phyloP scores from a whole-genome alignment of 2,113 vertebrate species.

The Alligator mississippiensis region DNA sequence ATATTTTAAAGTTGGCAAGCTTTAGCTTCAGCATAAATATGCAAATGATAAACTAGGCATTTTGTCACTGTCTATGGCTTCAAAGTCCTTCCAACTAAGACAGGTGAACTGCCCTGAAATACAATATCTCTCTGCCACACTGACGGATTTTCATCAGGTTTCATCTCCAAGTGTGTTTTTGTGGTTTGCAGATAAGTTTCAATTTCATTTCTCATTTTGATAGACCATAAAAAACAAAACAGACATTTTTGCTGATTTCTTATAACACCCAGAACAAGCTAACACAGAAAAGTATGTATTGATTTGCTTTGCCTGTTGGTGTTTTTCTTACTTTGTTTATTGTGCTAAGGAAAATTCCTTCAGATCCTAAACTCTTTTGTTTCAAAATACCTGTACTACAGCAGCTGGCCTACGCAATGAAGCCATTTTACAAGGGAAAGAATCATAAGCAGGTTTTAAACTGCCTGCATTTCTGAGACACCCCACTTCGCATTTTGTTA shows the following conservation, averaged over 20 bases:
- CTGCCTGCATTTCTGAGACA: not conserved
- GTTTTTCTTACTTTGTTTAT: not conserved
- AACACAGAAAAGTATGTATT: not conserved
- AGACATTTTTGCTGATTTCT: not conserved
- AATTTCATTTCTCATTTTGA: conserved; percentile 36
- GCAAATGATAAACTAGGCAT: not conserved
- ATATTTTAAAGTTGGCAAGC: not conserved
- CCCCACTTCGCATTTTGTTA: not conserved
- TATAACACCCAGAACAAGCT: not conserved
- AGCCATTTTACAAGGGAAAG: not conserved
- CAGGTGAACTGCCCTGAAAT: conserved; percentile 28
- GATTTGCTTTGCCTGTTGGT: not conserved
- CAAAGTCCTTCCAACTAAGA: not conserved
- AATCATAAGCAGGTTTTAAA: not conserved
- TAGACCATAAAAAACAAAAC: not conserved
- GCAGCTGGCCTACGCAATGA: not conserved
- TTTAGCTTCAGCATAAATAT: conserved; percentile 20
- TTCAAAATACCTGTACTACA: not conserved
- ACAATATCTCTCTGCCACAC: not conserved
- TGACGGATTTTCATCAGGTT: conserved; percentile 48
- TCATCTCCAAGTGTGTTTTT: conserved; percentile 9
- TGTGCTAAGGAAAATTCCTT: not conserved
- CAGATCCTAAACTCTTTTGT: not conserved
- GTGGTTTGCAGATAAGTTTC: conserved; percentile 33
- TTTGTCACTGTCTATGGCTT: conserved; percentile 36